These are phyloP conservation scores for Oncorhynchus gorbuscha DNA, from an alignment of 2,113 vertebrate genomes.

Conservation along the genomic window DNA sequence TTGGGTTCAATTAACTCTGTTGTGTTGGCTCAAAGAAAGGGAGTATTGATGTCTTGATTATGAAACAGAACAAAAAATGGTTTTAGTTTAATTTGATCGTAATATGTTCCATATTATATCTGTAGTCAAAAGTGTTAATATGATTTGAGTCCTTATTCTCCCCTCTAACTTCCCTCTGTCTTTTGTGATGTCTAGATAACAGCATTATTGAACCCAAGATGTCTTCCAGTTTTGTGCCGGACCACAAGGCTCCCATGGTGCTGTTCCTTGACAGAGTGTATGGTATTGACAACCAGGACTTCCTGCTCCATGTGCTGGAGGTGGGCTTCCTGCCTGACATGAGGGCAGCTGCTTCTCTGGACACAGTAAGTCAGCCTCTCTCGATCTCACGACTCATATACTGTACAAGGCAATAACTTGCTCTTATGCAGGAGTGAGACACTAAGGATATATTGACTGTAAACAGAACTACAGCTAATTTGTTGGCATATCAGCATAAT, in stretches of 20 bases:
- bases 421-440: no score
- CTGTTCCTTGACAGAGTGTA: constrained; percentile 95
- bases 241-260: constrained; percentile 94
- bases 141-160: no score
- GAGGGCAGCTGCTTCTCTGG: constrained; percentile 90
- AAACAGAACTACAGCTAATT: no score
- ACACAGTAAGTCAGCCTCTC: constrained; percentile 78
- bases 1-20: not conserved
- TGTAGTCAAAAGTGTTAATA: no score
- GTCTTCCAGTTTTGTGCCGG: constrained; percentile 92
- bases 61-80: no score
- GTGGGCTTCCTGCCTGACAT: constrained; percentile 95
- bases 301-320: constrained; percentile 88
- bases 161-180: not conserved
- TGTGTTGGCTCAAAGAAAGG: not conserved
- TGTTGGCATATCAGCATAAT: no score
- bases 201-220: constrained; percentile 90
- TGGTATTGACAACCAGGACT: constrained; percentile 92
- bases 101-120: no score
- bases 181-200: constrained; percentile 73
- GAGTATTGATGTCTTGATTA: not conserved
- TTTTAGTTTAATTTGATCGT: no score
- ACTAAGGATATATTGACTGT: no score
- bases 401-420: not conserved
- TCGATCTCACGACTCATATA: not conserved